Percentiles rank a stretch among this genome's conserved stretches.
These are phyloP conservation scores for Stichodactyla mertensii DNA, from an alignment of 64 coral and sea anemone genomes.

Conservation along the genomic window DNA sequence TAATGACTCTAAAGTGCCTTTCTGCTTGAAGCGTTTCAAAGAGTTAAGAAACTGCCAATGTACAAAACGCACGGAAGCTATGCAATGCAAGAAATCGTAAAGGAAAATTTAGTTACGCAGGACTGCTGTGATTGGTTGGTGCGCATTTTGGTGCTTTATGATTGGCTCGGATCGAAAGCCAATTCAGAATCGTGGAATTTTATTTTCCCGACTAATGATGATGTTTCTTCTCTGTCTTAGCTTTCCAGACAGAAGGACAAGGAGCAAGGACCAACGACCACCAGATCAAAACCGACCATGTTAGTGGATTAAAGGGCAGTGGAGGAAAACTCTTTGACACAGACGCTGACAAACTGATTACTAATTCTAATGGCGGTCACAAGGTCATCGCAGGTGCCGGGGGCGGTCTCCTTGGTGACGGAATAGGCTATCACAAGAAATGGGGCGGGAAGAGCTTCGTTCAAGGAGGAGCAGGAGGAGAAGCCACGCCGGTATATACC, in stretches of 20 bases:
- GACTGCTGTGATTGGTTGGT: too few relatives aligned
- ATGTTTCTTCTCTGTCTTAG: constrained; percentile 19
- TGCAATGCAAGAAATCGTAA: too few relatives aligned
- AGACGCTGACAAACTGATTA: constrained; percentile 38
- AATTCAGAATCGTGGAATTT: background rate
- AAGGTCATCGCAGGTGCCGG: constrained; percentile 83
- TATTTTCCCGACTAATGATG: background rate
- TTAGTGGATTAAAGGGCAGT: constrained; percentile 49
- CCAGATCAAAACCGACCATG: constrained; percentile 6
- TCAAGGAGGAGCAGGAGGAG: constrained; percentile 75
- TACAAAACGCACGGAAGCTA: too few relatives aligned
- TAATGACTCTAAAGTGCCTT: too few relatives aligned
- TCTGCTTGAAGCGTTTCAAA: too few relatives aligned
- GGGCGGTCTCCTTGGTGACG: constrained; percentile 65
- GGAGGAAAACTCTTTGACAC: constrained; percentile 73
- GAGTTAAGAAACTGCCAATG: too few relatives aligned
- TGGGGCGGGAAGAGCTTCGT: constrained; percentile 87
- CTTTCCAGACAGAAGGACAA: constrained; percentile 51
- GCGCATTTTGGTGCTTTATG: too few relatives aligned
- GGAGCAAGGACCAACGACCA: constrained; percentile 58
- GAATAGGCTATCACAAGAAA: constrained; percentile 43
- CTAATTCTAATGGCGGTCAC: constrained; percentile 42
- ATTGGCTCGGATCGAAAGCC: background rate
- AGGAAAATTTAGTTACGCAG: too few relatives aligned
- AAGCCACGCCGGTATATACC: constrained; percentile 38